Evolutionary conservation across 2,797 vertebrate genomes (phyloP).

Genomic region (Semotilus atromaculatus): DNA sequence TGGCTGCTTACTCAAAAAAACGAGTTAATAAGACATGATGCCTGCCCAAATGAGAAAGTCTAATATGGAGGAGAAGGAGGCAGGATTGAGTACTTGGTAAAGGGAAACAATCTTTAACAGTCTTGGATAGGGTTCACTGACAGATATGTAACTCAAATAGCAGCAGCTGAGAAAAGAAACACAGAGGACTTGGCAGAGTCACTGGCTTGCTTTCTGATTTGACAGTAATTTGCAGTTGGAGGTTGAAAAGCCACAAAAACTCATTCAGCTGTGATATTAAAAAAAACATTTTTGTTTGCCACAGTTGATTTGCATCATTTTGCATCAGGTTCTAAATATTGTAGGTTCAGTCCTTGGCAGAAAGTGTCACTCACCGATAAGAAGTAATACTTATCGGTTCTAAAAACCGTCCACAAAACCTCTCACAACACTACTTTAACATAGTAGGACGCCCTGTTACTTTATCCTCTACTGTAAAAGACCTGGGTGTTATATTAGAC

Average conservation of each 20-base stretch:
- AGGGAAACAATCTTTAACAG: neutral
- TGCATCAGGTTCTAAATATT: neutral
- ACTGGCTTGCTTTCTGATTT: neutral
- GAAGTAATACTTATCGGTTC: too few relatives aligned
- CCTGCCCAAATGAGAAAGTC: neutral
- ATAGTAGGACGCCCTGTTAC: too few relatives aligned
- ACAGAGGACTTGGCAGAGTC: neutral
- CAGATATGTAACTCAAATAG: neutral
- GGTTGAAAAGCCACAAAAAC: neutral
- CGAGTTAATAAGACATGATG: neutral
- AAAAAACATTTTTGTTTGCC: neutral
- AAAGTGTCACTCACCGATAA: too few relatives aligned
- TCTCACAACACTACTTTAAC: too few relatives aligned
- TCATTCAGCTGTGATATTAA: neutral
- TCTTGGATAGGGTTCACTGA: neutral
- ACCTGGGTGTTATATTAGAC: too few relatives aligned
- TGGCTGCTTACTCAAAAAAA: neutral
- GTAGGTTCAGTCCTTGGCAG: neutral
- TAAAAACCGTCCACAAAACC: too few relatives aligned
- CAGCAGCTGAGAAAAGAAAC: neutral
- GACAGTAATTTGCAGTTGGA: neutral
- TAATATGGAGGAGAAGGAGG: neutral
- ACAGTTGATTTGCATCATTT: conserved; percentile 8
- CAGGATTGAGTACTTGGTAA: neutral
- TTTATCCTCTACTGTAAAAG: too few relatives aligned